Evolutionary conservation across 2,888 invertebrate genomes (phyloP), one percentile per base, ranked within the genome.

Genomic region (Drosophila colorata): DNA sequence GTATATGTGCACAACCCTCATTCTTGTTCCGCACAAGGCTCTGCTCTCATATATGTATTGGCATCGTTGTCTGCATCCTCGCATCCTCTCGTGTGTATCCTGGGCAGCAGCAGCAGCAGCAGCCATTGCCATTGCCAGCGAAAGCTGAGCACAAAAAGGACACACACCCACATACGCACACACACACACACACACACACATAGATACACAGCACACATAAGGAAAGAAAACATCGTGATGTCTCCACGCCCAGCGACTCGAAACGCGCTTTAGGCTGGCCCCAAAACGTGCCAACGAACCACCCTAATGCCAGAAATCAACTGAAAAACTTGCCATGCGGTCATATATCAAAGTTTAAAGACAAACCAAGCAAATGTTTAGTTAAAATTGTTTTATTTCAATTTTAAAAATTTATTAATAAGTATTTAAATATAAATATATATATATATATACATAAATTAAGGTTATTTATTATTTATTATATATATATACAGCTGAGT

Each of bases 51-150:
- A 66, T 70, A 67, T 79, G 74, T 64, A 69, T 69, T 80, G 53
- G 57, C 74, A 61, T 67, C 69, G 49, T 16, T 57, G 72, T 64
- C 38, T 67, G 59, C 61, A 60, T 60, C 56, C 52, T 65, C 59
- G 68, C 53, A 58, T 66, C 55, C 52, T 61, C 60, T 68, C 69
- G 63, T 64, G 46, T 71, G 67, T 87, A 84, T 76, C 66, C 85
- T 75, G 80, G 74, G 69, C 68, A 80, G 80, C 66, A 38, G 37
- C 31, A 46, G 16, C 28, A 16, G 28, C 61, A 64, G 52, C 89
- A 89, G 89, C 89, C 89, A 89, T 89, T 83, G 89, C 85, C 82
- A 83, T 82, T 82, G 82, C 82, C 87, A 82, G 68, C 59, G 47
- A 64, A 63, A 63, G 58, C 76, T 52, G 56, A 47, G 57, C 74